Evolutionary conservation across 2,113 vertebrate genomes (phyloP), one percentile per base, ranked within the genome.

Genomic region (Trichomycterus rosablanca): DNA sequence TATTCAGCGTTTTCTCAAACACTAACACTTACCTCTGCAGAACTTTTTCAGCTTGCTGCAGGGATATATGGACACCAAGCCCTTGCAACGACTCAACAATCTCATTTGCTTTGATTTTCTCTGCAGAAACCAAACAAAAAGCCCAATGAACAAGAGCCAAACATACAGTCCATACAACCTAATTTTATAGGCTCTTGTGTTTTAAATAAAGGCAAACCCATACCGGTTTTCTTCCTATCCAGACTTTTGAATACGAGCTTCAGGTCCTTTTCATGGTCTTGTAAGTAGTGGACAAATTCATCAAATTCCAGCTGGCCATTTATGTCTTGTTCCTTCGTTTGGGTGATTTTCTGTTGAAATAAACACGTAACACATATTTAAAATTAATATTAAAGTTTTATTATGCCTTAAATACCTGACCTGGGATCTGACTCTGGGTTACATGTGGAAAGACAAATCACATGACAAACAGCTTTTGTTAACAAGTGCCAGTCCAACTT

Each of bases 141-240:
- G n/a, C n/a, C n/a, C n/a, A n/a, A n/a, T n/a, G n/a, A n/a, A n/a
- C n/a, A n/a, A n/a, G n/a, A n/a, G n/a, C n/a, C n/a, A n/a, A n/a
- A n/a, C n/a, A n/a, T n/a, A n/a, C n/a, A 91, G 44, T 97, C 93
- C 0, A 97, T 97, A 7, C 78, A 82, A 12, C 95, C 95, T 98
- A 75, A n/a, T n/a, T n/a, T n/a, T n/a, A n/a, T n/a, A n/a, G n/a
- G n/a, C n/a, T n/a, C n/a, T n/a, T n/a, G n/a, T n/a, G n/a, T n/a
- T n/a, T n/a, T n/a, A n/a, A n/a, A 15, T 7, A 26, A 51, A 3
- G 6, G 12, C 28, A 10, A 3, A 7, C 26, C 26, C 26, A 30
- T 9, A 97, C 95, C 95, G 55, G 97, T 92, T 1, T 95, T 97
- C 81, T 97, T 97, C 68, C 90, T 95, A 84, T 98, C 95, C 74